Conservation (phyloP, 1,140 invertebrate species). For the Eriosoma lanigerum region DNA sequence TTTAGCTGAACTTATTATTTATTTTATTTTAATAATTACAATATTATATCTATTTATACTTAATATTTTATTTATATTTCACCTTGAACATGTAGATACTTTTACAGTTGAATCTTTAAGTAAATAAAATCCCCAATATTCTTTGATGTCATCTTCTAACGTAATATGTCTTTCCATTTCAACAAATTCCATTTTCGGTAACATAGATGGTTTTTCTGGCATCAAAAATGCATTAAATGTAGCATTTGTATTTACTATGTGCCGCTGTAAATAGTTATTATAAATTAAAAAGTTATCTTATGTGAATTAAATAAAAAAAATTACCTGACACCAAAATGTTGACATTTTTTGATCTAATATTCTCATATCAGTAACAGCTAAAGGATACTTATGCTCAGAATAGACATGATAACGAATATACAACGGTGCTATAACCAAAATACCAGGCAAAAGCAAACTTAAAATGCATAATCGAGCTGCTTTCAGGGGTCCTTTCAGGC, state of each 20-base stretch:
- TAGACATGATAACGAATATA: constrained; percentile 71
- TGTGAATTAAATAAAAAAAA: constrained; percentile 49
- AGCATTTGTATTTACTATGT: constrained; percentile 70
- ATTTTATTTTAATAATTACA: not conserved
- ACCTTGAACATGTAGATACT: constrained; percentile 74
- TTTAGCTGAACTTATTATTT: no score
- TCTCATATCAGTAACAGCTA: constrained; percentile 76
- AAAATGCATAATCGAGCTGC: constrained; percentile 66
- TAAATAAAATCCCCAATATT: constrained; percentile 83
- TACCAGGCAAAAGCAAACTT: constrained; percentile 66
- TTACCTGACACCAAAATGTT: constrained; percentile 77
- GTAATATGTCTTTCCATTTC: constrained; percentile 69
- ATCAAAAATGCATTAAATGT: constrained; percentile 77
- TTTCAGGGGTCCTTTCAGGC: constrained; percentile 63
- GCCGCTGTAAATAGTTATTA: constrained; percentile 61
- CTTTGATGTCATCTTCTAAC: constrained; percentile 77
- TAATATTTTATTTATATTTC: not conserved
- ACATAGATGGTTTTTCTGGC: constrained; percentile 64
- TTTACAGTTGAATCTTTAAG: constrained; percentile 72
- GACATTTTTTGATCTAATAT: constrained; percentile 72
- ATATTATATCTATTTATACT: not conserved
- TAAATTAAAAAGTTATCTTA: not conserved
- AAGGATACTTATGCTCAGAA: constrained; percentile 68
- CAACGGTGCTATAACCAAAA: constrained; percentile 68
- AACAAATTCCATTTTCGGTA: constrained; percentile 63